Evolutionary conservation across 2,113 vertebrate genomes (phyloP).

Genomic region (Raphicerus campestris): DNA sequence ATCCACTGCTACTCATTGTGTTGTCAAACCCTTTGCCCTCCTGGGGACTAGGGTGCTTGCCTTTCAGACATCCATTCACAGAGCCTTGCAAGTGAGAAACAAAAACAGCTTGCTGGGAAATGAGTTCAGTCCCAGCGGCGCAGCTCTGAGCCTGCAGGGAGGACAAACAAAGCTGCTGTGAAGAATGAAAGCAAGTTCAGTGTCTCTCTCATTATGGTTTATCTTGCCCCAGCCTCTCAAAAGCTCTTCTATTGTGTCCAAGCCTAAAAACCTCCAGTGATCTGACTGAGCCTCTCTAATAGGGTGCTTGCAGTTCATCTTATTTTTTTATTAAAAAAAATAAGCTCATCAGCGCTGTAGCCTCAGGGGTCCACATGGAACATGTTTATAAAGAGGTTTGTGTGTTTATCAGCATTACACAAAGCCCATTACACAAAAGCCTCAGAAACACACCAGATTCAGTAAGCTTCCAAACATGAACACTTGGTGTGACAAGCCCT

Average conservation of each 20-base stretch:
- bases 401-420: slow-evolving; percentile 25
- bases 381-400: slow-evolving; percentile 19
- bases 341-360: slow-evolving; percentile 25
- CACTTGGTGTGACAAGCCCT: neutral
- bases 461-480: slow-evolving; percentile 13
- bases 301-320: slow-evolving; percentile 14
- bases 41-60: neutral
- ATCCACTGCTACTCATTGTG: neutral
- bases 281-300: slow-evolving; percentile 30
- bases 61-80: neutral
- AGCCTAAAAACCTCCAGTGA: neutral
- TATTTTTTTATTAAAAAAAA: slow-evolving; percentile 54
- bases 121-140: neutral
- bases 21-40: neutral
- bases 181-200: neutral
- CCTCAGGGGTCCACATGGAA: slow-evolving; percentile 12
- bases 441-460: neutral
- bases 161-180: neutral
- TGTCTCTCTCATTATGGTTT: neutral
- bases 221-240: neutral
- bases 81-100: neutral
- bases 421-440: slow-evolving; percentile 18
- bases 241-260: slow-evolving; percentile 8
- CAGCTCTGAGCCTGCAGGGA: neutral
- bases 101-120: neutral